A percentile compares a stretch with the other conserved stretches of the same genome.
Conservation (phyloP, 2,113 vertebrate species). For the Hippolais icterina region DNA sequence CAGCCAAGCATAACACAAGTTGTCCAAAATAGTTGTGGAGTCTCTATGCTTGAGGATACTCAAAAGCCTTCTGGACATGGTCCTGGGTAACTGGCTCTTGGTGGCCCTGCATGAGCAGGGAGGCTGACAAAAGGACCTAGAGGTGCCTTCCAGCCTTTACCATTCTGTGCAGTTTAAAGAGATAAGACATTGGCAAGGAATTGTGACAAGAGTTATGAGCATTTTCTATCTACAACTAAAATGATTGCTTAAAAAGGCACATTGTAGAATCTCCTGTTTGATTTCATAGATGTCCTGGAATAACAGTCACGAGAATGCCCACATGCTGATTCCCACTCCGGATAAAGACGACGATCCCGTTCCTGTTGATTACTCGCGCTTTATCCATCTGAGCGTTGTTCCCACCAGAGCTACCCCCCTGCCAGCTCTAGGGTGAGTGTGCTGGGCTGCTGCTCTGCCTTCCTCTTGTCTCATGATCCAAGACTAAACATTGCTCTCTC, state of each 20-base stretch:
- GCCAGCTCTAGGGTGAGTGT: slow-evolving; percentile 85
- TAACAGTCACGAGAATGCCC: slow-evolving; percentile 71
- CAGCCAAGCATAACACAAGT: not conserved
- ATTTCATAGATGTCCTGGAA: slow-evolving; percentile 66
- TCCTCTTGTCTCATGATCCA: not conserved
- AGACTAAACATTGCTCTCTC: not conserved
- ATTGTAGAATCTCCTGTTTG: not conserved
- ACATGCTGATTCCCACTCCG: slow-evolving; percentile 82
- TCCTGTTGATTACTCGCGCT: not conserved
- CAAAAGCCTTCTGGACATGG: not conserved
- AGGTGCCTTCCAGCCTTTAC: not conserved
- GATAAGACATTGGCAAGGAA: not conserved
- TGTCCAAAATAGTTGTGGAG: not conserved
- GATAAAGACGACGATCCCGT: slow-evolving; percentile 76
- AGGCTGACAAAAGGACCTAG: not conserved
- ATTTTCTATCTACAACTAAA: not conserved
- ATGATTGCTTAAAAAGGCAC: not conserved
- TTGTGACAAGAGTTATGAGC: not conserved
- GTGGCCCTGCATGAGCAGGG: not conserved
- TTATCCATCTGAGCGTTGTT: slow-evolving; percentile 10
- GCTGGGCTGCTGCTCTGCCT: not conserved
- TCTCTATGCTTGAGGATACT: not conserved
- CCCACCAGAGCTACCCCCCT: slow-evolving; percentile 84
- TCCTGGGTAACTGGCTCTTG: not conserved
- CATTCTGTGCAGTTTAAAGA: not conserved